Conservation (phyloP, 2,797 vertebrate genomes). For the Sebastes minor region DNA sequence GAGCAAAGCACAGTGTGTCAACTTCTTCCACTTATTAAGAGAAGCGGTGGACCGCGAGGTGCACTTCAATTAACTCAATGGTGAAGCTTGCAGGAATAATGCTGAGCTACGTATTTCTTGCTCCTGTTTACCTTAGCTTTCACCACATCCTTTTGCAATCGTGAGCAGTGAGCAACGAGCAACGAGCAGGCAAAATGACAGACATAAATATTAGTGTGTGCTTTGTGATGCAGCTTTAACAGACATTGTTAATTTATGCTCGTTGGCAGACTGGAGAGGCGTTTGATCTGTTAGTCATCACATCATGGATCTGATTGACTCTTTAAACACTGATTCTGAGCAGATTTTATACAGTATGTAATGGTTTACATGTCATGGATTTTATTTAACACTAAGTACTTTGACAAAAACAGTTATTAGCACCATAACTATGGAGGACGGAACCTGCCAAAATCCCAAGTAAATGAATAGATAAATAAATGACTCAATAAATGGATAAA, state of each 20-base stretch:
- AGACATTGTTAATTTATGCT: background rate
- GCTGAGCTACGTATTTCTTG: constrained; percentile 37
- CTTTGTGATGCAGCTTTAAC: constrained; percentile 5
- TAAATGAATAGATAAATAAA: too few species aligned
- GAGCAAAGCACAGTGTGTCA: constrained; percentile 2
- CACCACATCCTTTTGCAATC: background rate
- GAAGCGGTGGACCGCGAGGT: constrained; percentile 17
- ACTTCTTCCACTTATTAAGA: constrained; percentile 18
- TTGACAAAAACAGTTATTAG: too few species aligned
- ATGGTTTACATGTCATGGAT: background rate
- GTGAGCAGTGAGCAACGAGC: constrained; percentile 3
- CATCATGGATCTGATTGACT: background rate
- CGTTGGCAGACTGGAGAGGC: background rate
- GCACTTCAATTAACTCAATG: constrained; percentile 36
- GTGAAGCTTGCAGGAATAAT: constrained; percentile 20
- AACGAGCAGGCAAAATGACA: constrained; percentile 13
- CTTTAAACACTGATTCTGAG: background rate
- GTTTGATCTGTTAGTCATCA: background rate
- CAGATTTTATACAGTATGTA: background rate
- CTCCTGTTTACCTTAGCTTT: constrained; percentile 21
- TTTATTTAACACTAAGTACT: background rate
- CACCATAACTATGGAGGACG: too few species aligned
- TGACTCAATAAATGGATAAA: too few species aligned
- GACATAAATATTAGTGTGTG: constrained; percentile 24
- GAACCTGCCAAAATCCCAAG: too few species aligned